Percentiles rank a stretch among this genome's conserved stretches.
These are phyloP conservation scores for Deilephila elpenor DNA, from an alignment of 2,888 invertebrate species.

Conservation along the genomic window DNA sequence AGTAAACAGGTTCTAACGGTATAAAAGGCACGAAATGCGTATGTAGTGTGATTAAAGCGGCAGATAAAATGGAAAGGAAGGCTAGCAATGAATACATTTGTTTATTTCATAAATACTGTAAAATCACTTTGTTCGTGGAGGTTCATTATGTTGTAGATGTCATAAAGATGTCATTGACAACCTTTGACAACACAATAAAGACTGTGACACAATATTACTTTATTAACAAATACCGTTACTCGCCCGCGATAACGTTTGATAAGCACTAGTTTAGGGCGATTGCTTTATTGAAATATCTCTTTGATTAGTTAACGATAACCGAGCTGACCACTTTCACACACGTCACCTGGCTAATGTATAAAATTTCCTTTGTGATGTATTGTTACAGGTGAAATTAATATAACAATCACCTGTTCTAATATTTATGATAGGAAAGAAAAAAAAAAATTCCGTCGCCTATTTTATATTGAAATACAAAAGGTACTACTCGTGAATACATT, in stretches of 20 bases:
- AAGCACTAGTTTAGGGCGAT: constrained; percentile 38
- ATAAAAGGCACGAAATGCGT: neutral
- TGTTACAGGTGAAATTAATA: constrained; percentile 5
- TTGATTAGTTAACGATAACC: constrained; percentile 35
- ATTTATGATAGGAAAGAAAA: neutral
- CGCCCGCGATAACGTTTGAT: constrained; percentile 42
- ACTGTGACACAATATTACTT: constrained; percentile 34
- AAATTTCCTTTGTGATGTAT: constrained; percentile 21
- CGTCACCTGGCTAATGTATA: constrained; percentile 26
- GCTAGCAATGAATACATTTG: neutral
- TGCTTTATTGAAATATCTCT: constrained; percentile 40
- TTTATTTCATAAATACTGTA: constrained; percentile 18
- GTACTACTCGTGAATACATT: neutral
- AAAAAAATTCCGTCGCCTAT: neutral
- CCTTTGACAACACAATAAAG: constrained; percentile 32
- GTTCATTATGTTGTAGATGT: constrained; percentile 13
- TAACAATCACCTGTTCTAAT: constrained; percentile 5
- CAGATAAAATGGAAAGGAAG: neutral
- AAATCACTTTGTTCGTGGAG: constrained; percentile 11
- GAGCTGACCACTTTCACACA: constrained; percentile 35
- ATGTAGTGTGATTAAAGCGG: neutral
- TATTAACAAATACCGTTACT: constrained; percentile 42
- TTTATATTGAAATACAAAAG: neutral
- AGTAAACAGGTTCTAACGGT: neutral
- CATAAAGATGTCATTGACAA: constrained; percentile 28